Conservation (phyloP, 2,113 vertebrate genomes). For the Sebastes schlegelii region DNA sequence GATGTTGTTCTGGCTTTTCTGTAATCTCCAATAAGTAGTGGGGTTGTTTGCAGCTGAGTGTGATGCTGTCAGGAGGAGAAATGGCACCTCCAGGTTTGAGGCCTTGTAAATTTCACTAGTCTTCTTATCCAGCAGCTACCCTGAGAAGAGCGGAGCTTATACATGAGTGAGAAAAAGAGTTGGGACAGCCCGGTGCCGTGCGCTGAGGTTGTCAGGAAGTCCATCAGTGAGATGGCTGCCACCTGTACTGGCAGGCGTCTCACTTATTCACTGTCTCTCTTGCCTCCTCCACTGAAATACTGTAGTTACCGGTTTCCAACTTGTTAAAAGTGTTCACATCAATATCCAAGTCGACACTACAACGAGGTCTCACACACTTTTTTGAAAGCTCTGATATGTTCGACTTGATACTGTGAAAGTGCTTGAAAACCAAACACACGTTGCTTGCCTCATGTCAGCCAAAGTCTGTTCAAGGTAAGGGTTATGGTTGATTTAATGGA, state of each 20-base stretch:
- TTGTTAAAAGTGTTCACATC: neutral
- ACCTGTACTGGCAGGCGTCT: conserved; percentile 15
- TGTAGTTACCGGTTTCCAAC: neutral
- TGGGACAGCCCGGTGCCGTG: conserved; percentile 10
- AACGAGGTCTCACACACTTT: neutral
- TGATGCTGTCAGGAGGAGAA: conserved; percentile 24
- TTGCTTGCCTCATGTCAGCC: neutral
- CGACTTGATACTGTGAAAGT: neutral
- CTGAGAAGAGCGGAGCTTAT: conserved; percentile 15
- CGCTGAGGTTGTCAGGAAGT: conserved; percentile 31
- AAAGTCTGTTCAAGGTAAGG: neutral
- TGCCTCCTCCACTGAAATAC: neutral
- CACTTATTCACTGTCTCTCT: neutral
- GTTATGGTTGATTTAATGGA: neutral
- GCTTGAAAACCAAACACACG: neutral
- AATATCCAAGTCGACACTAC: neutral
- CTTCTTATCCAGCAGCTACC: neutral
- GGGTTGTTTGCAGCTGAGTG: conserved; percentile 10
- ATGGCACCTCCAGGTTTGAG: conserved; percentile 17
- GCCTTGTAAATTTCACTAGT: neutral
- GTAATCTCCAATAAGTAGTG: conserved; percentile 19
- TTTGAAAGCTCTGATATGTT: neutral
- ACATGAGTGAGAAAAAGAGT: conserved; percentile 17
- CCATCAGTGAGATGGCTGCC: conserved; percentile 31
- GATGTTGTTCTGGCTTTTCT: conserved; percentile 14